A percentile compares a stretch with the other conserved stretches of the same genome.
Evolutionary conservation across 2,888 invertebrate species (phyloP).

Genomic region (Meteorus colon): DNA sequence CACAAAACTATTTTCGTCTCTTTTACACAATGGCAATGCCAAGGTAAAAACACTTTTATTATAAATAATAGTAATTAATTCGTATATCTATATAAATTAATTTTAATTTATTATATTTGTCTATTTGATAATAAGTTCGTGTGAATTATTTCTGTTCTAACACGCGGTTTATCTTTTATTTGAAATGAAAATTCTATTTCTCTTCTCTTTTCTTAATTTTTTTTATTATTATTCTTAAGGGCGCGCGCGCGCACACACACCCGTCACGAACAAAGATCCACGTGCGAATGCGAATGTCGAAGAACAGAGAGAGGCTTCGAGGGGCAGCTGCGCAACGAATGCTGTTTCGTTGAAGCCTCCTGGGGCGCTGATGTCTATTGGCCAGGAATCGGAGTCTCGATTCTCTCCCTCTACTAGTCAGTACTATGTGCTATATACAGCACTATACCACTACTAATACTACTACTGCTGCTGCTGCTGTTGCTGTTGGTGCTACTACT

Average conservation of each 20-base stretch:
- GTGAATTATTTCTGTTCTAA: constrained; percentile 30
- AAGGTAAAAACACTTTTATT: too few species aligned
- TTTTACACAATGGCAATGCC: too few species aligned
- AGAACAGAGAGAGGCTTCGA: constrained; percentile 41
- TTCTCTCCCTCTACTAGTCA: constrained; percentile 29
- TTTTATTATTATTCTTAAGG: neutral
- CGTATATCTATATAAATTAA: constrained; percentile 2
- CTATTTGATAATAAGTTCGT: constrained; percentile 15
- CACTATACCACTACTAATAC: too few species aligned
- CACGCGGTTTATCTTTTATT: constrained; percentile 31
- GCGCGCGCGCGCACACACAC: constrained; percentile 54
- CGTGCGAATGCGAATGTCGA: constrained; percentile 72
- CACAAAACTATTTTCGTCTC: neutral
- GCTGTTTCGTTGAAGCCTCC: constrained; percentile 57
- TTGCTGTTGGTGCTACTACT: neutral
- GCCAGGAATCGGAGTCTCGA: constrained; percentile 58
- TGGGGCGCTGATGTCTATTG: constrained; percentile 60
- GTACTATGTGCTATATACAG: too few species aligned
- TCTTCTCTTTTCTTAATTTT: neutral
- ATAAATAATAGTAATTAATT: too few species aligned
- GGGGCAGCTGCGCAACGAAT: constrained; percentile 55
- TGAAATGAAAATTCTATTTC: neutral
- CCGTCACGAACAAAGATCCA: constrained; percentile 68
- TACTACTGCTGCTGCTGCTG: neutral
- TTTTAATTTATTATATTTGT: constrained; percentile 8